These are phyloP conservation scores for Unio delphinus DNA, from an alignment of 2,888 invertebrate genomes.

Conservation along the genomic window DNA sequence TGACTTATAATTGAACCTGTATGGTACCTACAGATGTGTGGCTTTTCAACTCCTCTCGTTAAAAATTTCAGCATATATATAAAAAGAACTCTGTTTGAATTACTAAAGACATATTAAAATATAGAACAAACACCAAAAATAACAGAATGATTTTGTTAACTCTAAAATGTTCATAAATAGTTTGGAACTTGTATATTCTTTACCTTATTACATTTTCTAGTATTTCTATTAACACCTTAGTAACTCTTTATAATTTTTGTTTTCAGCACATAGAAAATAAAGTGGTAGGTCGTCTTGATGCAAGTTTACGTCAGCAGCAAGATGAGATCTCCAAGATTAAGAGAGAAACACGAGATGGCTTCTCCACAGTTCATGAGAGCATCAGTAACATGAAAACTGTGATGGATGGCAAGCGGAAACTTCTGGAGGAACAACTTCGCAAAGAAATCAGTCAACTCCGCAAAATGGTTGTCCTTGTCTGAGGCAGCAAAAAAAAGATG, in stretches of 20 bases:
- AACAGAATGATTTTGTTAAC: too few relatives aligned
- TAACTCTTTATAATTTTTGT: background rate
- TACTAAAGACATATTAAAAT: too few relatives aligned
- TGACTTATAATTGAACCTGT: too few relatives aligned
- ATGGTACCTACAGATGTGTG: too few relatives aligned
- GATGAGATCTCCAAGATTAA: conserved; percentile 66
- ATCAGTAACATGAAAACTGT: conserved; percentile 70
- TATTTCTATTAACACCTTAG: background rate
- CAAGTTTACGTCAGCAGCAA: conserved; percentile 43
- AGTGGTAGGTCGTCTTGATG: conserved; percentile 47
- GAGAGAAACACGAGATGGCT: conserved; percentile 67
- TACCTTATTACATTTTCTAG: background rate
- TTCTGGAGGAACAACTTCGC: conserved; percentile 68
- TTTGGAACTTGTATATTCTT: too few relatives aligned
- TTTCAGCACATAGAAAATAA: conserved; percentile 53
- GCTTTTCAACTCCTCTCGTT: too few relatives aligned
- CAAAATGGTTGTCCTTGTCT: conserved; percentile 71
- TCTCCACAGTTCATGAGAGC: conserved; percentile 68
- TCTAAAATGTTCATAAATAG: too few relatives aligned
- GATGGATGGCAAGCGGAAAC: conserved; percentile 68
- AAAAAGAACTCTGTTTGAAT: too few relatives aligned
- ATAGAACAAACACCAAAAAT: too few relatives aligned
- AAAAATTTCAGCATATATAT: too few relatives aligned
- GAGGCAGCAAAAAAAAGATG: conserved; percentile 10
- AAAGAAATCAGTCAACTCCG: conserved; percentile 70